Evolutionary conservation across 1,140 invertebrate genomes (phyloP).

Genomic region (Trichogramma pretiosum): DNA sequence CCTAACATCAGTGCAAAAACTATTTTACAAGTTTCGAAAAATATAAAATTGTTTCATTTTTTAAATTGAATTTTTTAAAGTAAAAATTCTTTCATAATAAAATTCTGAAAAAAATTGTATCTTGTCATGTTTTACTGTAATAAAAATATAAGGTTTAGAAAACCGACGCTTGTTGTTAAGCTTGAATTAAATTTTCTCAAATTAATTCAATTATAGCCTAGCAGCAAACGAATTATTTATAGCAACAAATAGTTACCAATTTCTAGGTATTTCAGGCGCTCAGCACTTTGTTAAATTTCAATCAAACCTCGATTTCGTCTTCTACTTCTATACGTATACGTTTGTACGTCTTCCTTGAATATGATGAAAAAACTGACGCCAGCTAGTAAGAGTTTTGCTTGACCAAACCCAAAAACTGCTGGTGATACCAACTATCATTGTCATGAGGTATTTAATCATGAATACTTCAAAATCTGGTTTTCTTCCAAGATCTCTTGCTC

Average conservation of each 20-base stretch:
- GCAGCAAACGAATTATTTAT: no score
- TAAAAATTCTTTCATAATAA: background rate
- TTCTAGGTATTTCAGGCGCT: background rate
- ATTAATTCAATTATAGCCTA: no score
- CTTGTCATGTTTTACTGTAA: no score
- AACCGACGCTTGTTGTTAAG: no score
- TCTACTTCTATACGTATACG: constrained; percentile 55
- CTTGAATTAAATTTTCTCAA: no score
- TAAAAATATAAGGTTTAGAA: no score
- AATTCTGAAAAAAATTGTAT: no score
- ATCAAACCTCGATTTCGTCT: constrained; percentile 3
- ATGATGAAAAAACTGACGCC: constrained; percentile 78
- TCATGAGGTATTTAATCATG: constrained; percentile 94
- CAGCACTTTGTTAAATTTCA: no score
- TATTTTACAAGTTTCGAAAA: no score
- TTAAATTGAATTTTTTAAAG: constrained; percentile 3
- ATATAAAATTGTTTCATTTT: no score
- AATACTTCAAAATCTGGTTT: constrained; percentile 74
- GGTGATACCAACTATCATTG: constrained; percentile 94
- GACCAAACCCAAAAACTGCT: constrained; percentile 98
- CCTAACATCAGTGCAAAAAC: constrained; percentile 3
- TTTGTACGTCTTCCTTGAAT: constrained; percentile 59
- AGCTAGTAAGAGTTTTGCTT: constrained; percentile 89
- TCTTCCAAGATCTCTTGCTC: constrained; percentile 48
- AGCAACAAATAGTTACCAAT: no score